These are phyloP conservation scores for Nematopogon swammerdamellus DNA, from an alignment of 2,888 invertebrate genomes.

Conservation along the genomic window DNA sequence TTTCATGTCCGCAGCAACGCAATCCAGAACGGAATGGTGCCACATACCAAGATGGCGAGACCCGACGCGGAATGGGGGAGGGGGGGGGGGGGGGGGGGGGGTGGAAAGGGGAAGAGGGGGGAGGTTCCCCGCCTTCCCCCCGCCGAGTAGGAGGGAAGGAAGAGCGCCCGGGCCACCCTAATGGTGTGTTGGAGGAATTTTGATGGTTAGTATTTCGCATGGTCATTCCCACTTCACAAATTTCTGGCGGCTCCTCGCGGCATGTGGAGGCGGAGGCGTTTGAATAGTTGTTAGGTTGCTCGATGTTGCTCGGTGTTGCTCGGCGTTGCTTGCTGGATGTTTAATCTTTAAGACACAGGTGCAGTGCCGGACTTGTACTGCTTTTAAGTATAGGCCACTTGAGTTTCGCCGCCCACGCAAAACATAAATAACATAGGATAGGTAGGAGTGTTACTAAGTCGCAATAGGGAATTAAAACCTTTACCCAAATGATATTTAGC, in stretches of 20 bases:
- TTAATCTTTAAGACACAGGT: no score
- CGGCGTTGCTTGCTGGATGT: no score
- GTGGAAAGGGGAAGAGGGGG: slow-evolving; percentile 3
- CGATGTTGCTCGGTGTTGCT: no score
- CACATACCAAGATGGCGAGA: neutral
- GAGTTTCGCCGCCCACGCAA: no score
- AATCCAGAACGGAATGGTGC: neutral
- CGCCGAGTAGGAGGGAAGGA: slow-evolving; percentile 12
- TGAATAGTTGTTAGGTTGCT: neutral
- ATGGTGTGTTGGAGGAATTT: slow-evolving; percentile 38
- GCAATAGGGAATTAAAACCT: no score
- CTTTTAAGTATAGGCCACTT: no score
- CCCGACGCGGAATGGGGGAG: neutral
- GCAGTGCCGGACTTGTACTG: no score
- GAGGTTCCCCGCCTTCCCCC: slow-evolving; percentile 9
- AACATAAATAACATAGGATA: no score
- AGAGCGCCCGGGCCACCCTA: slow-evolving; percentile 12
- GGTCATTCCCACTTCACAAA: slow-evolving; percentile 46
- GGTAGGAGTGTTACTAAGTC: no score
- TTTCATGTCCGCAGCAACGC: neutral
- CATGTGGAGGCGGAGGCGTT: neutral
- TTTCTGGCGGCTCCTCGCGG: neutral
- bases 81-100: slow-evolving; percentile 4
- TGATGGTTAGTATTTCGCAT: slow-evolving; percentile 45
- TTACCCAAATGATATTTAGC: no score